phyloP scores from a whole-genome alignment of 2,113 vertebrate genomes.

The Harpagus bidentatus region DNA sequence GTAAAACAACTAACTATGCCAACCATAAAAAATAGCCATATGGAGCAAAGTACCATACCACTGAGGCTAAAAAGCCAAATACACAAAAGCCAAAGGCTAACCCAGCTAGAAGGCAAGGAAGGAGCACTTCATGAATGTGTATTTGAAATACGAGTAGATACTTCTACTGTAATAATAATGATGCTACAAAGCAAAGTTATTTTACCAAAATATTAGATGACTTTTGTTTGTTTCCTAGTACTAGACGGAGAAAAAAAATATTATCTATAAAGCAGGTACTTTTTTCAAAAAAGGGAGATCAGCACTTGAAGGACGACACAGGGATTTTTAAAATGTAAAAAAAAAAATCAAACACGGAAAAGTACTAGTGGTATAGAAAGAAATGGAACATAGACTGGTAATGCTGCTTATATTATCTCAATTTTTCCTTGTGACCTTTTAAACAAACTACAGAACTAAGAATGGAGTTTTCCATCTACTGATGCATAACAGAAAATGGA shows the following conservation, averaged over 20 bases:
- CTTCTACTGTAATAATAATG: not conserved
- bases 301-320: rapidly evolving
- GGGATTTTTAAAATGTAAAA: not conserved
- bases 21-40: not conserved
- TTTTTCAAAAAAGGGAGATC: not conserved
- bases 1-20: not conserved
- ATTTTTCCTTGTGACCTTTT: not conserved
- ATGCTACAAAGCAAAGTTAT: not conserved
- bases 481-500: not conserved
- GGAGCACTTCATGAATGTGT: rapidly evolving
- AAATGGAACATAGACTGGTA: not conserved
- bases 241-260: not conserved
- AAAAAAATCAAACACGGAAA: not conserved
- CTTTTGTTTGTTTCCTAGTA: not conserved
- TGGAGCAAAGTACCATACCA: not conserved
- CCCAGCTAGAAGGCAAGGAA: not conserved
- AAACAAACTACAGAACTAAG: not conserved
- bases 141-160: not conserved
- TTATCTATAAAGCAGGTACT: not conserved
- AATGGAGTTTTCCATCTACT: not conserved
- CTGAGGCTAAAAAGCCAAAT: not conserved
- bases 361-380: not conserved
- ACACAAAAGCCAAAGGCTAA: not conserved
- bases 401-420: not conserved
- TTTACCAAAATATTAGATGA: not conserved